Evolutionary conservation across 2,888 invertebrate genomes (phyloP), one percentile per base, ranked within the genome.

Genomic region (Acanthoscelides obtectus): DNA sequence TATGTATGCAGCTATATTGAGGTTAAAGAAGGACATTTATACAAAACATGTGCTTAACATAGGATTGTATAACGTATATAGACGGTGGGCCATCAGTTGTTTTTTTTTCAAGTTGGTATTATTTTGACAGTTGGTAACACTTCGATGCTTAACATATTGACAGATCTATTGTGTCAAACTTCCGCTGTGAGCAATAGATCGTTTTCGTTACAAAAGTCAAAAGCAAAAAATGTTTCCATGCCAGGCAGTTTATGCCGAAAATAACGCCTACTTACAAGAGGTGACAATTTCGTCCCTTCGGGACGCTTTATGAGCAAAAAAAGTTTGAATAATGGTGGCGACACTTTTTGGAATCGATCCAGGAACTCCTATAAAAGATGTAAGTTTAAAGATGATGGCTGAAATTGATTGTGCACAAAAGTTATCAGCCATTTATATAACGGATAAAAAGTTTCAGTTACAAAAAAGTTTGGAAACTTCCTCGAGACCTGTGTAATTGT

Each of bases 331-430:
- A 45, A 45, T 45, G 45, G 45, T 45, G 17, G 45, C 17, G 8
- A 12, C 45, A 45, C 17, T 45, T 25, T 45, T 45, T 45, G 45
- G 45, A 45, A 45, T 45, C 45, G 45, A 45, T 45, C 45, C 45
- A 45, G 45, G 17, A 73, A 72, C 72, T 73, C 69, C 70, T 71
- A 71, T 72, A 71, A 72, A 73, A 73, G 67, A 72, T 74, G 67
- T 71, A 72, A 73, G 74, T 45, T 70, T 72, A 71, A 66, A 70
- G 72, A 72, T 69, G 72, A 74, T 73, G 75, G 72, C 22, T 70
- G 72, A 75, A 75, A 78, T 77, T 77, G 76, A 76, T 77, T 78
- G 73, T 76, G 74, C 72, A 69, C 70, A 71, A 75, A 77, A 78
- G 73, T 78, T 76, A 71, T 72, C 73, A 72, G 73, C 76, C 45